Percentiles rank a stretch among this genome's conserved stretches.
Conservation (phyloP, 2,797 vertebrate species). For the Ctenochaetus hawaiiensis region DNA sequence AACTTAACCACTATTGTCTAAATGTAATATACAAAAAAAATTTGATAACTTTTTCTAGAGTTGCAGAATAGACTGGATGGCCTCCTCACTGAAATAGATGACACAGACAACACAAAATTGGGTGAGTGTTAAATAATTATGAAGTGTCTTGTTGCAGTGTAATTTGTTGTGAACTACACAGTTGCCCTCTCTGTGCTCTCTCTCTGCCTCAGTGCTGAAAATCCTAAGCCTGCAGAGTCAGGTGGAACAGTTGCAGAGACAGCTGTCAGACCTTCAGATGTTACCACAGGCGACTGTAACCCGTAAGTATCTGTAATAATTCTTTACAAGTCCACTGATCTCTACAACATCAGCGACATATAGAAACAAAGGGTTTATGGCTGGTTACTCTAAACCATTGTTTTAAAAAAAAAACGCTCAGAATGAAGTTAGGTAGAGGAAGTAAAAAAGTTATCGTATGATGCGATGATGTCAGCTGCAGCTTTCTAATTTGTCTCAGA, state of each 20-base stretch:
- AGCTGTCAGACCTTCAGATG: background rate
- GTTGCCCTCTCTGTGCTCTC: background rate
- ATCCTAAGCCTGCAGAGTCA: conserved; percentile 54
- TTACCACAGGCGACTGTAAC: background rate
- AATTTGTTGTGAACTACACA: background rate
- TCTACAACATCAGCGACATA: too few species aligned
- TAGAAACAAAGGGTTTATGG: too few species aligned
- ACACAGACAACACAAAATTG: conserved; percentile 12
- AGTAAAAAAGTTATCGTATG: too few species aligned
- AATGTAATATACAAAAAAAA: background rate
- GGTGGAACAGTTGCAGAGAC: conserved; percentile 39
- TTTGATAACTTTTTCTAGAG: conserved; percentile 30
- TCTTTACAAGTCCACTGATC: background rate
- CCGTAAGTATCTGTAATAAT: conserved; percentile 33
- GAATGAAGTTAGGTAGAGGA: too few species aligned
- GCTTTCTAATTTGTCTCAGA: conserved; percentile 33
- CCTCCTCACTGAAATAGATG: conserved; percentile 7
- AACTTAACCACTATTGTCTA: background rate
- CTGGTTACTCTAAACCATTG: background rate
- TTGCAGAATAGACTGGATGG: conserved; percentile 37
- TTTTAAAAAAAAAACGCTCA: background rate
- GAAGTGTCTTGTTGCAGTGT: background rate
- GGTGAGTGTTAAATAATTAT: conserved; percentile 49
- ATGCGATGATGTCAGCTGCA: too few species aligned
- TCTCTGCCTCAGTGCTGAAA: conserved; percentile 54